These are phyloP conservation scores for Ceratina australensis DNA, from an alignment of 1,140 invertebrate genomes.

Conservation along the genomic window DNA sequence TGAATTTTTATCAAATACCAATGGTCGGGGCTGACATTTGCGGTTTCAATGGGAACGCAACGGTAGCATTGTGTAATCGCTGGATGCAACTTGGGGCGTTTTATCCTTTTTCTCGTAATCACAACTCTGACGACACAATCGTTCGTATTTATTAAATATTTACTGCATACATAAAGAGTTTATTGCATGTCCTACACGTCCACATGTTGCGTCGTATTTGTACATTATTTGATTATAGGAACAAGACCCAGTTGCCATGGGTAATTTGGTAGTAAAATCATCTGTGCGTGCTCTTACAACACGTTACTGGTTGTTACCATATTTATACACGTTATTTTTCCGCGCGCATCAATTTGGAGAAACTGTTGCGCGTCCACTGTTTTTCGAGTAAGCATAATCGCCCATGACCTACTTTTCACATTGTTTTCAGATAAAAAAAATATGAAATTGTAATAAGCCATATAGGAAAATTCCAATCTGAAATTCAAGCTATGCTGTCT, in stretches of 20 bases:
- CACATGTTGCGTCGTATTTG: slow-evolving; percentile 16
- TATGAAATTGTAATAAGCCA: not conserved
- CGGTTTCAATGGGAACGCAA: slow-evolving; percentile 91
- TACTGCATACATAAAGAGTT: no score
- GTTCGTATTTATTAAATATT: slow-evolving; percentile 77
- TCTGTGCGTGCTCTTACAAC: slow-evolving; percentile 83
- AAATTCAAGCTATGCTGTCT: no score
- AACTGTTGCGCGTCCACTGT: slow-evolving; percentile 88
- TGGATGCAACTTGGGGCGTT: slow-evolving; percentile 93
- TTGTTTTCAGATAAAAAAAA: not conserved
- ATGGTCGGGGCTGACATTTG: slow-evolving; percentile 95
- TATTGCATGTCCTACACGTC: no score
- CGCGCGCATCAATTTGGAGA: slow-evolving; percentile 85
- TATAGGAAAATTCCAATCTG: no score
- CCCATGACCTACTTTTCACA: not conserved
- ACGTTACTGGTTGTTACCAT: slow-evolving; percentile 89
- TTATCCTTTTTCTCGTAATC: slow-evolving; percentile 93
- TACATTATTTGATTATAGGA: slow-evolving; percentile 78
- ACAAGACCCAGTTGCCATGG: slow-evolving; percentile 89
- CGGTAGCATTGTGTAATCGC: slow-evolving; percentile 85
- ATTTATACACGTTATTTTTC: slow-evolving; percentile 91
- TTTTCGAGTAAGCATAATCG: slow-evolving; percentile 86
- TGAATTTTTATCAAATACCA: slow-evolving; percentile 91
- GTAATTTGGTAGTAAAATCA: slow-evolving; percentile 83
- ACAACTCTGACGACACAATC: slow-evolving; percentile 87